These are phyloP conservation scores for Tiliacea aurago DNA, from an alignment of 2,888 invertebrate species.

Conservation along the genomic window DNA sequence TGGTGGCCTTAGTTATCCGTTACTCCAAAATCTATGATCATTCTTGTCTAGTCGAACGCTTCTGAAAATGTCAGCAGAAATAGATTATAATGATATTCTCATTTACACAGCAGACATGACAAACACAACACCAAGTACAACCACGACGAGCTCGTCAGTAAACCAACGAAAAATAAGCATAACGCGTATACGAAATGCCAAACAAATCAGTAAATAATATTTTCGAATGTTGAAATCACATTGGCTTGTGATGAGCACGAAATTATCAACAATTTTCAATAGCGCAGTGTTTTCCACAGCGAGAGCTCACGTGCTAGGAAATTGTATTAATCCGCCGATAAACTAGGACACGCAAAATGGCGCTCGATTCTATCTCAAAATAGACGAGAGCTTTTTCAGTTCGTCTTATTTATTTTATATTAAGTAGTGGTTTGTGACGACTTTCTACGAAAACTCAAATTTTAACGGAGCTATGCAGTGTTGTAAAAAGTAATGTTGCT, in stretches of 20 bases:
- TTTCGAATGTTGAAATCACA: slow-evolving; percentile 49
- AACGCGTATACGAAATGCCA: not conserved
- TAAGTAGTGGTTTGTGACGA: slow-evolving; percentile 63
- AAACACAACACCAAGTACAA: not conserved
- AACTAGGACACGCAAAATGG: slow-evolving; percentile 73
- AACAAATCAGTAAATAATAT: slow-evolving; percentile 39
- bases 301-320: slow-evolving; percentile 64
- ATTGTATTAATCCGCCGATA: slow-evolving; percentile 72
- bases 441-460: slow-evolving; percentile 55
- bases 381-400: slow-evolving; percentile 73
- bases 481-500: slow-evolving; percentile 58
- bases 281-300: slow-evolving; percentile 66
- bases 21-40: not conserved
- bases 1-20: too few relatives aligned
- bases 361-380: slow-evolving; percentile 70
- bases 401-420: slow-evolving; percentile 72
- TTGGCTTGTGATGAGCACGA: slow-evolving; percentile 57
- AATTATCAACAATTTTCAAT: slow-evolving; percentile 65
- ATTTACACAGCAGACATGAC: slow-evolving; percentile 11
- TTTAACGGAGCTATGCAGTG: slow-evolving; percentile 52
- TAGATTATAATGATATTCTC: slow-evolving; percentile 35
- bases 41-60: not conserved
- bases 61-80: slow-evolving; percentile 10
- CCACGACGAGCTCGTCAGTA: not conserved
- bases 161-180: slow-evolving; percentile 23